A percentile compares a stretch with the other conserved stretches of the same genome.
Evolutionary conservation across 2,113 vertebrate species (phyloP).

Genomic region (Labeo rohita): DNA sequence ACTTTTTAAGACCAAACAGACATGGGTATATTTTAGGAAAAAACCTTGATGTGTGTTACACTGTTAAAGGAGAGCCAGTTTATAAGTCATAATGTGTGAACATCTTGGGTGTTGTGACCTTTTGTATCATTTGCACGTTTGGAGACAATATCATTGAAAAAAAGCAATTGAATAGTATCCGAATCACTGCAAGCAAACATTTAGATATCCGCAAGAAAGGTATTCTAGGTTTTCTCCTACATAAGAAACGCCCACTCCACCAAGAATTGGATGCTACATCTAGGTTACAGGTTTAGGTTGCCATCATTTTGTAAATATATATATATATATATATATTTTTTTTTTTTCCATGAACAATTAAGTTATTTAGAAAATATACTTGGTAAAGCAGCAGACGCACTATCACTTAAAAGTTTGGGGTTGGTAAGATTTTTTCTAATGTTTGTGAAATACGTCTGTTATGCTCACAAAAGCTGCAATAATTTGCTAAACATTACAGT

Average conservation of each 20-base stretch:
- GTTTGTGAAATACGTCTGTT: neutral
- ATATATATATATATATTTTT: no score
- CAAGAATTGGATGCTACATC: neutral
- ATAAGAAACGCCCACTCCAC: neutral
- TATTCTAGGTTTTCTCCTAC: neutral
- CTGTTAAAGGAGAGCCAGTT: neutral
- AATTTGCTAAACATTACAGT: neutral
- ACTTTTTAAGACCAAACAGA: conserved; percentile 3
- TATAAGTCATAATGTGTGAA: neutral
- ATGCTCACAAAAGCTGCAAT: neutral
- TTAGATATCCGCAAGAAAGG: neutral
- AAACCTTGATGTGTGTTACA: neutral
- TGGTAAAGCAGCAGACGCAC: no score
- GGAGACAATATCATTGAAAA: neutral
- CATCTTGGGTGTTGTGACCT: neutral
- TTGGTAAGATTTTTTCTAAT: neutral
- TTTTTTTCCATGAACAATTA: no score
- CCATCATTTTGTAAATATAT: neutral
- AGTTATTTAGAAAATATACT: no score
- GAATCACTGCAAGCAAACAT: neutral
- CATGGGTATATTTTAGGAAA: neutral
- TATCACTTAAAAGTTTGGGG: no score
- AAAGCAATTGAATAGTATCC: neutral
- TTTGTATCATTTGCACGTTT: neutral
- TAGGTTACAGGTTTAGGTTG: neutral